phyloP scores from a whole-genome alignment of 2,797 vertebrate species.

The Notolepis coatsorum region DNA sequence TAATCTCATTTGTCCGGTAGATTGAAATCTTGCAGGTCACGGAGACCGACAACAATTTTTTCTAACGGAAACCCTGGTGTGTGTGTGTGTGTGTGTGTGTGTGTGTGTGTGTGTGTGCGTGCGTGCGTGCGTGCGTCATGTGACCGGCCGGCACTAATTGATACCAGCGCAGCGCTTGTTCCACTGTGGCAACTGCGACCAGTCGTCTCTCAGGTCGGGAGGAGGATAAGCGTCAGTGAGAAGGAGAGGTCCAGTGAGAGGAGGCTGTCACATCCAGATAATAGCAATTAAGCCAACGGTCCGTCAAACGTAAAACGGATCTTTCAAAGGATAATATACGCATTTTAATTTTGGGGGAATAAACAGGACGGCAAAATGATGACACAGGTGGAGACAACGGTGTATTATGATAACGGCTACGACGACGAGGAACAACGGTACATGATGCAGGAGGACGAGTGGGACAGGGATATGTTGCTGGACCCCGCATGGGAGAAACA shows the following conservation, averaged over 20 bases:
- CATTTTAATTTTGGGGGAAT: constrained; percentile 12
- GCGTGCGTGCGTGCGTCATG: constrained; percentile 58
- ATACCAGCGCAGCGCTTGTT: constrained; percentile 36
- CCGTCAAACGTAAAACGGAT: not conserved
- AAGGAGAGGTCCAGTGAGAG: constrained; percentile 27
- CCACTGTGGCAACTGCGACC: constrained; percentile 63
- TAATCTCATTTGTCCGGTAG: not conserved
- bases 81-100: constrained; percentile 1
- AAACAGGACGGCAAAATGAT: constrained; percentile 57
- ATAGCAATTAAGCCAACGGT: constrained; percentile 5
- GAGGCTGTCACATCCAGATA: not conserved
- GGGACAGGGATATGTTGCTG: constrained; percentile 97
- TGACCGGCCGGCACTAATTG: constrained; percentile 77
- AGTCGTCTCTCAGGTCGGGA: constrained; percentile 70
- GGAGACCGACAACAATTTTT: no score
- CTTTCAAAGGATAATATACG: constrained; percentile 19
- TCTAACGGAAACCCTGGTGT: no score
- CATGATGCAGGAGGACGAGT: constrained; percentile 97
- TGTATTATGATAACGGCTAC: constrained; percentile 91
- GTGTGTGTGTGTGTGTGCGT: constrained; percentile 6
- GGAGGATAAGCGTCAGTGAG: constrained; percentile 54
- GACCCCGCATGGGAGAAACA: constrained; percentile 99
- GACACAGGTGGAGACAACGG: constrained; percentile 89
- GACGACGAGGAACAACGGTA: constrained; percentile 89
- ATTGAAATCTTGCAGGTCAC: constrained; percentile 6